Evolutionary conservation across 1,140 invertebrate species (phyloP), one percentile per base, ranked within the genome.

Genomic region (Arctopsyche grandis): DNA sequence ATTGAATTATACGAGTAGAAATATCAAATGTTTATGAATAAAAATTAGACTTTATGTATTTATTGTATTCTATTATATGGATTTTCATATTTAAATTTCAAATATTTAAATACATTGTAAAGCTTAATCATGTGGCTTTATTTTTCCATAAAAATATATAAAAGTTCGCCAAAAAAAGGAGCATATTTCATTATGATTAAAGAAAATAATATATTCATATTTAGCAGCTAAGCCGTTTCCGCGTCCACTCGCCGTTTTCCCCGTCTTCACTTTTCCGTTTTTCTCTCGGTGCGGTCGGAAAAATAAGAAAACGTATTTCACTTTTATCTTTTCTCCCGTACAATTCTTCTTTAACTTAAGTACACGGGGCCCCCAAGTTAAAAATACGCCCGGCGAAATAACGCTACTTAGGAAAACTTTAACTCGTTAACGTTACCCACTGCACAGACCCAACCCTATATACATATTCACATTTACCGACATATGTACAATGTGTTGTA

Each of bases 291-390:
- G 74, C 74, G 74, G 74, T 76, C 74, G 56, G 74, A 76, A 76
- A 76, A 76, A 76, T 76, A 76, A 76, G 74, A 76, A 76, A 76
- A 76, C 74, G 74, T 76, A 76, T 76, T 76, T 76, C 74, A 76
- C 74, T 76, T 76, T 76, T 76, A 76, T 76, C 74, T 76, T 76
- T 76, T 76, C 74, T 76, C 74, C 74, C 74, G 74, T 76, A 76
- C 74, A 76, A 76, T 76, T 76, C 74, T 76, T 76, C 74, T 76
- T 76, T 76, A 76, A 76, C 56, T 76, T 76, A 76, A 76, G 74
- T 76, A 76, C 74, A 76, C 74, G 44, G 74, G 74, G 63, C 22
- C 12, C 46, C 73, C 46, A 58, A 76, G 44, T 76, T 76, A 76
- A 76, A 76, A 76, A 76, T 76, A 76, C 74, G 46, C 74, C 74